Base-by-base conservation (phyloP, 2,113 vertebrate genomes). In the Tichodroma muraria region DNA sequence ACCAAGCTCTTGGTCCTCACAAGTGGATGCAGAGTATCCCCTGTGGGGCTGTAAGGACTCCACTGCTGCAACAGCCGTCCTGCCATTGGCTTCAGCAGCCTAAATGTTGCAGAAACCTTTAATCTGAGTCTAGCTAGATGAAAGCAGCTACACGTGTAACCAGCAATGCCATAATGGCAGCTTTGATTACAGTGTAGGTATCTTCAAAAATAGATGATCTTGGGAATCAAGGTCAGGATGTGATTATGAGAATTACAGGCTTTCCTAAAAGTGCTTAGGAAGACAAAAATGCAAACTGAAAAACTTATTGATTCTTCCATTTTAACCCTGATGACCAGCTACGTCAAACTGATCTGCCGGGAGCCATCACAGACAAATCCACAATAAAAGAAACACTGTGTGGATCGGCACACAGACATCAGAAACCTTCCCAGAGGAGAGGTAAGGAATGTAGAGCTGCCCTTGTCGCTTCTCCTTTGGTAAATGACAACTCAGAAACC, bases 391-490 rank as follows among this genome's bases (percentile, higher is more conserved):
- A 76, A 87, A 72, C 37, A 20, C 38, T 0, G 0, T 0, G 2
- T 61, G 63, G 54, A 79, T 59, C 1, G 0, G 50, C 59, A 69
- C n/a, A 52, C 59, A 91, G 70, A 85, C 68, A 93, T 84, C 75
- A 85, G 66, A 82, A 89, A 44, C 22, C 35, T 94, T 80, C 75
- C 69, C 75, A 72, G 81, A 85, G 69, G 75, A 91, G 59, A 96
- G 87, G 89, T 91, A 76, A 95, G 75, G 87, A 89, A 95, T 78
- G 75, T 49, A 35, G 75, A 65, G 47, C 68, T 91, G 85, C 84
- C 78, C 81, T 91, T 73, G 87, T 65, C 2, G 0, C 85, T 78
- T 91, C 82, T 93, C 54, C 45, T 93, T 63, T 89, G 40, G 84
- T 73, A 88, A 89, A 94, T 85, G 27, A 66, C 78, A 72, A 66